These are phyloP conservation scores for Ammospiza caudacuta DNA, from an alignment of 2,113 vertebrate species.

Conservation along the genomic window DNA sequence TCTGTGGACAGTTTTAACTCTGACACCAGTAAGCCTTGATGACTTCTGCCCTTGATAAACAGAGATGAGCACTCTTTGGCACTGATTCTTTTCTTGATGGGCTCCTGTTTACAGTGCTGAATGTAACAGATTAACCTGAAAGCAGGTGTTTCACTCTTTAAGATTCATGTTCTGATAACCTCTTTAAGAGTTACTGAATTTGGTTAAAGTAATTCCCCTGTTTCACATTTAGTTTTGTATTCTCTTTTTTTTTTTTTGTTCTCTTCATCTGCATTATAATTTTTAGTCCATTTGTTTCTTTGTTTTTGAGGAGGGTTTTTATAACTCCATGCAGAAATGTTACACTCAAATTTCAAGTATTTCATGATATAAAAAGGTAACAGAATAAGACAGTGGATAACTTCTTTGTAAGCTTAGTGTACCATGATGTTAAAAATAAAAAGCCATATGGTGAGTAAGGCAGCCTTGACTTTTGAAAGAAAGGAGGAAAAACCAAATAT, in stretches of 20 bases:
- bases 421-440: background rate
- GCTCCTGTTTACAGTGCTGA: background rate
- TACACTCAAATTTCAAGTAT: background rate
- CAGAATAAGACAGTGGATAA: background rate
- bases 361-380: background rate
- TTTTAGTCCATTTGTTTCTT: background rate
- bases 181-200: background rate
- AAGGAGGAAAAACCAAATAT: background rate
- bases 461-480: background rate
- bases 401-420: background rate
- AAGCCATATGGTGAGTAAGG: background rate
- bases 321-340: background rate
- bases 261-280: background rate
- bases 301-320: background rate
- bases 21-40: background rate
- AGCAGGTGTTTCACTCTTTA: background rate
- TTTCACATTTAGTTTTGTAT: background rate
- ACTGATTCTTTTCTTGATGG: background rate
- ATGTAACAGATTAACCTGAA: background rate
- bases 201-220: background rate
- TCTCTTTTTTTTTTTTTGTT: background rate
- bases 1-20: background rate
- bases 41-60: background rate
- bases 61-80: slow-evolving; percentile 4
- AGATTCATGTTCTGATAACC: slow-evolving; percentile 12